A percentile compares a stretch with the other conserved stretches of the same genome.
These are phyloP conservation scores for Scaptodrosophila latifasciaeformis DNA, from an alignment of 2,888 invertebrate genomes.

Conservation along the genomic window DNA sequence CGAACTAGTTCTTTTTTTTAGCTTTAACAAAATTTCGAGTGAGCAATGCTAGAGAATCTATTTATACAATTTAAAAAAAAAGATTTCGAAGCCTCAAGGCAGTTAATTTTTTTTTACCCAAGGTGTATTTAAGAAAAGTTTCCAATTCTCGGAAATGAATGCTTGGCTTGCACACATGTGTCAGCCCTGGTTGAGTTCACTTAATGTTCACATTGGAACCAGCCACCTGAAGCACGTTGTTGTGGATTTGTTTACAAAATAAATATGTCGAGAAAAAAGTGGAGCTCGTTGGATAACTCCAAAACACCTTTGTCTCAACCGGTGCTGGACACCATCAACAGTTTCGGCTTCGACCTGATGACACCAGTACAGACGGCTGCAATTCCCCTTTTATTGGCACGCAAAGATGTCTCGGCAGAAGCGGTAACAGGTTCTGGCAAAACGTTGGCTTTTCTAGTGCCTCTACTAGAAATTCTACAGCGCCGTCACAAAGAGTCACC, in stretches of 20 bases:
- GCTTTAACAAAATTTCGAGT: too few relatives aligned
- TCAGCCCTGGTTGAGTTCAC: too few relatives aligned
- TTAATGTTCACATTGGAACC: too few relatives aligned
- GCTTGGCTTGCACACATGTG: too few relatives aligned
- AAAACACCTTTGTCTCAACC: constrained; percentile 75
- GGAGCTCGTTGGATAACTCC: constrained; percentile 75
- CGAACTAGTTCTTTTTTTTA: too few relatives aligned
- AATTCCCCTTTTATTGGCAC: constrained; percentile 89
- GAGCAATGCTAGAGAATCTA: too few relatives aligned
- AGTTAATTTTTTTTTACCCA: too few relatives aligned
- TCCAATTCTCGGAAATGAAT: too few relatives aligned
- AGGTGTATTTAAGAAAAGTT: too few relatives aligned
- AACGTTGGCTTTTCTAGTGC: constrained; percentile 96
- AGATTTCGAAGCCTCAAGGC: too few relatives aligned
- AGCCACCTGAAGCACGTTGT: neutral
- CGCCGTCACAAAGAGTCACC: constrained; percentile 79
- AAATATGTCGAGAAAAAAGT: constrained; percentile 73
- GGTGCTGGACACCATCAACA: constrained; percentile 76
- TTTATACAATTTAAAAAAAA: too few relatives aligned
- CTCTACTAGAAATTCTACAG: constrained; percentile 89
- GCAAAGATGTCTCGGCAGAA: constrained; percentile 98
- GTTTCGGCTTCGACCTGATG: constrained; percentile 77
- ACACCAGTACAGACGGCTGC: constrained; percentile 87
- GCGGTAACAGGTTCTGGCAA: constrained; percentile 99
- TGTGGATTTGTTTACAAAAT: constrained; percentile 18